Conservation (phyloP, 1,140 invertebrate genomes). For the Bicyclus anynana region DNA sequence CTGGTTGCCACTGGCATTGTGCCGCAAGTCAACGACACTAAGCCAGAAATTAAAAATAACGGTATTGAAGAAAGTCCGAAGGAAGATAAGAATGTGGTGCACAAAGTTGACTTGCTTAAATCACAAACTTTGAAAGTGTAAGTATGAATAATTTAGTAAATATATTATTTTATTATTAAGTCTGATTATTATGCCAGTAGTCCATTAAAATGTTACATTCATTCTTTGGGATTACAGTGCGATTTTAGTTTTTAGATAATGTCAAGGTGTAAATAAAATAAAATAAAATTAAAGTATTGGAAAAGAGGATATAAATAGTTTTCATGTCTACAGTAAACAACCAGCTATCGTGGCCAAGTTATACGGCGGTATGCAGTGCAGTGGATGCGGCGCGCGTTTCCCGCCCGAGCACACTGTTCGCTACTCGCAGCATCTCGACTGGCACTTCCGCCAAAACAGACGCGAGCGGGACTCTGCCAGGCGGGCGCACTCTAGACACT, state of each 20-base stretch:
- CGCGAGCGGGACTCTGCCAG: conserved; percentile 90
- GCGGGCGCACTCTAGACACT: conserved; percentile 89
- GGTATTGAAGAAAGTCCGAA: conserved; percentile 52
- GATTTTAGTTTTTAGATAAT: no score
- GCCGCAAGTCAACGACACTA: conserved; percentile 57
- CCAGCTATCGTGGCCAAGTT: conserved; percentile 82
- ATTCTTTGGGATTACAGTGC: no score
- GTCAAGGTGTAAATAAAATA: no score
- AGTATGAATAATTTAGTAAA: conserved; percentile 48
- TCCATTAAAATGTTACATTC: no score
- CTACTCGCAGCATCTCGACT: conserved; percentile 96
- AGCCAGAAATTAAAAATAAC: conserved; percentile 64
- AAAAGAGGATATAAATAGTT: neutral
- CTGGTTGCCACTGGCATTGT: conserved; percentile 91
- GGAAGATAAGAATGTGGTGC: conserved; percentile 73
- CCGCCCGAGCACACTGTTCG: conserved; percentile 90
- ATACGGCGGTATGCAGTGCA: conserved; percentile 95
- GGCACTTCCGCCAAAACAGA: conserved; percentile 97
- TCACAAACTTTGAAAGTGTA: conserved; percentile 87
- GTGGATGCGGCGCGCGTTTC: conserved; percentile 94
- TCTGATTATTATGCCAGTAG: no score
- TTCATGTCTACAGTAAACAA: conserved; percentile 56
- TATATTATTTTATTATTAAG: no score
- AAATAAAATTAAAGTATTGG: no score
- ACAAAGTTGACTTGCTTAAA: conserved; percentile 81